Conservation (phyloP, 2,888 invertebrate species). For the Myopa testacea region DNA sequence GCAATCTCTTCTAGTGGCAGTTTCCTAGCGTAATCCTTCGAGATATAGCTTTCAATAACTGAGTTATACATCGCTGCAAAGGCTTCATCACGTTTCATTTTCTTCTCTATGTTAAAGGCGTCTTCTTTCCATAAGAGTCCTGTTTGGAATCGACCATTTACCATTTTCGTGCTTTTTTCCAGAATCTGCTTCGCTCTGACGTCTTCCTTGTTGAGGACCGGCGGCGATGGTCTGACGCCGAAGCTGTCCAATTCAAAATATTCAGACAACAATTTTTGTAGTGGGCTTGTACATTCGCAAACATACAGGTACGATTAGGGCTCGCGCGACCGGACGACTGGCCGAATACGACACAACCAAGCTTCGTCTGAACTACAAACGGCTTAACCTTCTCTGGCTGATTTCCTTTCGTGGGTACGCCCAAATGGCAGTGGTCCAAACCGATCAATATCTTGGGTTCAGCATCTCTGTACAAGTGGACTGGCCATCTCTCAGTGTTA, state of each 20-base stretch:
- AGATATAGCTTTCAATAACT: slow-evolving; percentile 1
- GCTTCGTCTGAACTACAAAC: too few species aligned
- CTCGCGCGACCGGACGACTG: too few species aligned
- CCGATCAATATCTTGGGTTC: slow-evolving; percentile 1
- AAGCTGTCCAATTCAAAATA: neutral
- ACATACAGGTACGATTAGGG: too few species aligned
- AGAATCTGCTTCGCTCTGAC: neutral
- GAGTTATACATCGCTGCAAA: slow-evolving; percentile 27
- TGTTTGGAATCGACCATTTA: slow-evolving; percentile 21
- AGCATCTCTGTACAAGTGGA: neutral
- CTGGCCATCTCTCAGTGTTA: neutral
- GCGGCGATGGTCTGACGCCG: slow-evolving; percentile 23
- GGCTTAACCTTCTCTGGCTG: too few species aligned
- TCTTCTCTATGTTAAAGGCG: slow-evolving; percentile 43
- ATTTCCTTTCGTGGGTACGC: neutral
- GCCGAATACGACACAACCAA: too few species aligned
- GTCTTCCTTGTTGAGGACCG: neutral
- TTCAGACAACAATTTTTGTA: neutral
- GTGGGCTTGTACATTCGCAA: neutral
- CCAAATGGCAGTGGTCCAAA: neutral
- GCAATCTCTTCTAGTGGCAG: too few species aligned
- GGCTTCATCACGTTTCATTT: slow-evolving; percentile 40
- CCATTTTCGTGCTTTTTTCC: neutral
- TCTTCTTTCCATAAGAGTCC: slow-evolving; percentile 31
- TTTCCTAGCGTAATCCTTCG: too few species aligned